A percentile compares a stretch with the other conserved stretches of the same genome.
Conservation (phyloP, 1,140 invertebrate species). For the Oncopeltus fasciatus region DNA sequence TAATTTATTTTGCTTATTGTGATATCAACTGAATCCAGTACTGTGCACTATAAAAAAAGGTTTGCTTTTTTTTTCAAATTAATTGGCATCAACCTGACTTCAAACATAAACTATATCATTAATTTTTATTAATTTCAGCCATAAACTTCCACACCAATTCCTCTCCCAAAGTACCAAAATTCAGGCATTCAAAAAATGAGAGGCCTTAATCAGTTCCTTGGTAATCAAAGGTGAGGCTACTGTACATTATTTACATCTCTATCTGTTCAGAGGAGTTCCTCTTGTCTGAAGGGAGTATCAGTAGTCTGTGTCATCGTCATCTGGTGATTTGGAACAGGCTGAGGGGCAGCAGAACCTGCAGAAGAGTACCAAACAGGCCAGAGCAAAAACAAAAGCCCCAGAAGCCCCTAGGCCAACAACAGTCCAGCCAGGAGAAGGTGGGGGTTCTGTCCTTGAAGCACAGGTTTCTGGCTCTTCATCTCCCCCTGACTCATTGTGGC, state of each 20-base stretch:
- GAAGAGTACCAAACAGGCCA: constrained; percentile 31
- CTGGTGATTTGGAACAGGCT: constrained; percentile 21
- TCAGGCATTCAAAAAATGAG: too few relatives aligned
- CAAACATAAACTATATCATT: too few relatives aligned
- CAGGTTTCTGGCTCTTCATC: constrained; percentile 41
- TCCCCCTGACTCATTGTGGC: constrained; percentile 22
- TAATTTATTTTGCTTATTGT: too few relatives aligned
- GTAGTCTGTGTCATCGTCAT: constrained; percentile 24
- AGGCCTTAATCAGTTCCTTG: too few relatives aligned
- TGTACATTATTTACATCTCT: constrained; percentile 8
- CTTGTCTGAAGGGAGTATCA: constrained; percentile 21
- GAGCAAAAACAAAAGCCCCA: constrained; percentile 31
- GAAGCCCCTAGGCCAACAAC: constrained; percentile 35
- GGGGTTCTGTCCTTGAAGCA: constrained; percentile 26
- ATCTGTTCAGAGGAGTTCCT: neutral
- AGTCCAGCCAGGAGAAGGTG: constrained; percentile 37
- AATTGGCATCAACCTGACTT: too few relatives aligned
- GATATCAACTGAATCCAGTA: too few relatives aligned
- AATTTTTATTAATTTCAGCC: too few relatives aligned
- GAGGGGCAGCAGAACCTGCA: constrained; percentile 33
- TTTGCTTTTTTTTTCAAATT: too few relatives aligned
- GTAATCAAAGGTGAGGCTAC: neutral
- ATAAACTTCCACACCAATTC: too few relatives aligned
- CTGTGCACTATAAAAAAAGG: too few relatives aligned
- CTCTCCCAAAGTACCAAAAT: too few relatives aligned